Conservation (phyloP, 2,888 invertebrate species). For the Clivina fossor region DNA sequence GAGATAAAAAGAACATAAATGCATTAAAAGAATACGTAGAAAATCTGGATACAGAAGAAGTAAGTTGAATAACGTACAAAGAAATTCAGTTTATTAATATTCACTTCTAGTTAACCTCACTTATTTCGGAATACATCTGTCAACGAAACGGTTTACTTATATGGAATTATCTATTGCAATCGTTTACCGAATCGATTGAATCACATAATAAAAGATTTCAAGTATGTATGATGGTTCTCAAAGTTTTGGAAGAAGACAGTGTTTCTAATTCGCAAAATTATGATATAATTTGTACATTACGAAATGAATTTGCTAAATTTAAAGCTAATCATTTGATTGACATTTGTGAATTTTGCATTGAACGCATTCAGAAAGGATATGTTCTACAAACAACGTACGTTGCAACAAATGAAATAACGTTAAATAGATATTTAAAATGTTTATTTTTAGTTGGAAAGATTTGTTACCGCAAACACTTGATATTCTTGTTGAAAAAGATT, state of each 20-base stretch:
- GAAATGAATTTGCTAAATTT: slow-evolving; percentile 56
- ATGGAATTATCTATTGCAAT: slow-evolving; percentile 48
- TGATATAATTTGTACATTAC: slow-evolving; percentile 56
- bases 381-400: slow-evolving; percentile 55
- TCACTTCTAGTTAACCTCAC: slow-evolving; percentile 43
- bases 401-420: slow-evolving; percentile 28
- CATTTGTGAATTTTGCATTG: slow-evolving; percentile 59
- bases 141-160: slow-evolving; percentile 43
- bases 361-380: slow-evolving; percentile 57
- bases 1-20: slow-evolving; percentile 43
- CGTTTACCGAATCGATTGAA: slow-evolving; percentile 43
- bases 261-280: slow-evolving; percentile 50
- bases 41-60: slow-evolving; percentile 40
- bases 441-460: slow-evolving; percentile 64
- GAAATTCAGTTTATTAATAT: slow-evolving; percentile 17
- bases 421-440: slow-evolving; percentile 7
- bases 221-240: slow-evolving; percentile 44
- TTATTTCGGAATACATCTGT: slow-evolving; percentile 42
- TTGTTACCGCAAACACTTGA: slow-evolving; percentile 64
- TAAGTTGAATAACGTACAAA: slow-evolving; percentile 32
- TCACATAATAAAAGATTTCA: slow-evolving; percentile 46
- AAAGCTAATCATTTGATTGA: slow-evolving; percentile 57
- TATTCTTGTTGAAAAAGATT: slow-evolving; percentile 57
- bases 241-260: slow-evolving; percentile 45
- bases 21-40: slow-evolving; percentile 43